Conservation (phyloP, 2,113 vertebrate genomes). For the Hyaena hyaena region DNA sequence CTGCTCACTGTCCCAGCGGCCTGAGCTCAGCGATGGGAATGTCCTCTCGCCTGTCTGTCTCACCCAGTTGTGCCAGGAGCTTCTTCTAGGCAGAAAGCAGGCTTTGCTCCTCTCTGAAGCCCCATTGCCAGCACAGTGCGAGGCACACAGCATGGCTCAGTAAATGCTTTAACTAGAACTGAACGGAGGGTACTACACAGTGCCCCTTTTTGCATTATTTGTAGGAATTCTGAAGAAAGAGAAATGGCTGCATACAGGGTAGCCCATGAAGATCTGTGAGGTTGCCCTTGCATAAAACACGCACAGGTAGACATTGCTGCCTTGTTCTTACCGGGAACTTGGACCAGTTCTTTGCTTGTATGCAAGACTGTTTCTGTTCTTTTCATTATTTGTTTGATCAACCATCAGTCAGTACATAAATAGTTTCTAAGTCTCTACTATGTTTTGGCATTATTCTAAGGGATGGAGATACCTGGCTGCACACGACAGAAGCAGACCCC, state of each 20-base stretch:
- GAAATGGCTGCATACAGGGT: background rate
- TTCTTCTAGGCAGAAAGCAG: background rate
- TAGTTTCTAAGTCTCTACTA: background rate
- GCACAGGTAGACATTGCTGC: background rate
- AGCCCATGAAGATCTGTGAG: background rate
- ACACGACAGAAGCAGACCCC: background rate
- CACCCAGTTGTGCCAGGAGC: rapidly evolving
- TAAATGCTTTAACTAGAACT: background rate
- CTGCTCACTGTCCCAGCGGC: background rate
- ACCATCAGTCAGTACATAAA: background rate
- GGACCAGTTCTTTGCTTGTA: background rate
- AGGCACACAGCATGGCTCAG: background rate
- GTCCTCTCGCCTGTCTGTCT: background rate
- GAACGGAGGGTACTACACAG: background rate
- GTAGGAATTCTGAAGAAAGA: background rate
- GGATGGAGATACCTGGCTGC: background rate
- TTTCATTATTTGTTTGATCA: background rate
- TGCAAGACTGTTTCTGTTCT: background rate
- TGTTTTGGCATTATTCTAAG: background rate
- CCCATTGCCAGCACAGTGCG: background rate
- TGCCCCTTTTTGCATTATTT: background rate
- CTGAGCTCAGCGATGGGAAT: background rate
- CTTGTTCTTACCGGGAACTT: background rate
- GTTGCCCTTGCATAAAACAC: background rate
- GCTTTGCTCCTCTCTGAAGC: background rate